A percentile compares a stretch with the other conserved stretches of the same genome.
These are phyloP conservation scores for Cygnus atratus DNA, from an alignment of 2,113 vertebrate genomes.

Conservation along the genomic window DNA sequence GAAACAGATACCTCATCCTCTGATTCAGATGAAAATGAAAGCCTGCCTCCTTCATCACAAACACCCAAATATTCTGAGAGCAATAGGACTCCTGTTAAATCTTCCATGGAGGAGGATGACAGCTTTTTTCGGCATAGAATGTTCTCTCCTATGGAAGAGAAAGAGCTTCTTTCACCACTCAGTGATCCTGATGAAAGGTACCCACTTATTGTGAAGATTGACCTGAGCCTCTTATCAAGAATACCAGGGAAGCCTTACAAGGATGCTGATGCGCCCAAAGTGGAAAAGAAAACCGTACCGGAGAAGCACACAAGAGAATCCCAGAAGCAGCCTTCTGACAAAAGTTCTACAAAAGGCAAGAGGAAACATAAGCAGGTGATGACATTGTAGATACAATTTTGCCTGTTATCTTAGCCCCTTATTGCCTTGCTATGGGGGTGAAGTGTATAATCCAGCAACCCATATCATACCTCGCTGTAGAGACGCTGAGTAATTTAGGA, in stretches of 20 bases:
- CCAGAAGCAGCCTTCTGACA: constrained; percentile 88
- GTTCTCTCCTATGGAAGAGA: constrained; percentile 97
- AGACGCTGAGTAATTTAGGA: neutral
- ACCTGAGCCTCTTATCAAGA: constrained; percentile 91
- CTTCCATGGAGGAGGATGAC: constrained; percentile 86
- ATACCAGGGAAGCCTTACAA: constrained; percentile 93
- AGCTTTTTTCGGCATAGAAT: constrained; percentile 85
- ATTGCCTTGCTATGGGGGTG: neutral
- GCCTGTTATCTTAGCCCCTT: neutral
- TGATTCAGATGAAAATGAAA: constrained; percentile 96
- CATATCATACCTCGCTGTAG: accelerated
- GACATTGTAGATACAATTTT: neutral
- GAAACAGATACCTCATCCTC: constrained; percentile 96
- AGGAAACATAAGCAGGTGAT: constrained; percentile 91
- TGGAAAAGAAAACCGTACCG: constrained; percentile 83
- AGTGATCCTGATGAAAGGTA: constrained; percentile 93
- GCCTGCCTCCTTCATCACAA: constrained; percentile 94
- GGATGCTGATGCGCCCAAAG: constrained; percentile 85
- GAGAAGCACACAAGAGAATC: constrained; percentile 87
- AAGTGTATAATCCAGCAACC: neutral
- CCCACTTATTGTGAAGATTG: constrained; percentile 94
- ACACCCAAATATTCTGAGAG: constrained; percentile 96
- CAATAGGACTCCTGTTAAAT: constrained; percentile 88
- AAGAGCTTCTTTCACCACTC: constrained; percentile 93
- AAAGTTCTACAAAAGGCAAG: constrained; percentile 88